phyloP scores from a whole-genome alignment of 2,888 invertebrate genomes.

The Eueremaeus valkanovi region DNA sequence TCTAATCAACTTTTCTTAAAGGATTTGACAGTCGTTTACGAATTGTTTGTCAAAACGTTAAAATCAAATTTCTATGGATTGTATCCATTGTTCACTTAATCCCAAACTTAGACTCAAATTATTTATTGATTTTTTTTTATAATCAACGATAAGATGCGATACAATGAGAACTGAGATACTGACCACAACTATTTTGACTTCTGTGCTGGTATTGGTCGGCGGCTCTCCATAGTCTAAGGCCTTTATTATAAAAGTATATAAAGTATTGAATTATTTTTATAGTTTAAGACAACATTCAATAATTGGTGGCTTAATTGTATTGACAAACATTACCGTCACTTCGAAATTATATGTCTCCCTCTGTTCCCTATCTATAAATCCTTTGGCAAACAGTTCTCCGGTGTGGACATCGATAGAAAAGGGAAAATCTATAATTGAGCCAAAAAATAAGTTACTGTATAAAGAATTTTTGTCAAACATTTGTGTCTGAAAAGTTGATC shows the following conservation, averaged over 20 bases:
- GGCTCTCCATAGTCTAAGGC: conserved; percentile 70
- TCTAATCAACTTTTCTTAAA: too few relatives aligned
- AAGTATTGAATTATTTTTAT: background rate
- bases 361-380: conserved; percentile 49
- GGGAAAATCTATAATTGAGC: conserved; percentile 46
- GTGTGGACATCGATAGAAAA: conserved; percentile 49
- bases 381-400: conserved; percentile 49
- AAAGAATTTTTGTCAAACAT: background rate
- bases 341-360: conserved; percentile 48
- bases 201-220: conserved; percentile 59
- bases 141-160: background rate
- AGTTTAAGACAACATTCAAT: background rate
- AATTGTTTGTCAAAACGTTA: too few relatives aligned
- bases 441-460: background rate
- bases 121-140: background rate
- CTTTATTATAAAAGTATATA: conserved; percentile 50
- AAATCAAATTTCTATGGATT: too few relatives aligned
- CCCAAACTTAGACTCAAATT: too few relatives aligned
- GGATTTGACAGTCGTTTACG: too few relatives aligned
- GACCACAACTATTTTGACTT: conserved; percentile 67
- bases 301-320: background rate
- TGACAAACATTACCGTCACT: conserved; percentile 46
- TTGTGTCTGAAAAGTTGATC: too few relatives aligned
- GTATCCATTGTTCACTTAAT: too few relatives aligned
- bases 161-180: conserved; percentile 12